A percentile compares a stretch with the other conserved stretches of the same genome.
Evolutionary conservation across 2,797 vertebrate species (phyloP).

Genomic region (Hypotaenidia philippensis): DNA sequence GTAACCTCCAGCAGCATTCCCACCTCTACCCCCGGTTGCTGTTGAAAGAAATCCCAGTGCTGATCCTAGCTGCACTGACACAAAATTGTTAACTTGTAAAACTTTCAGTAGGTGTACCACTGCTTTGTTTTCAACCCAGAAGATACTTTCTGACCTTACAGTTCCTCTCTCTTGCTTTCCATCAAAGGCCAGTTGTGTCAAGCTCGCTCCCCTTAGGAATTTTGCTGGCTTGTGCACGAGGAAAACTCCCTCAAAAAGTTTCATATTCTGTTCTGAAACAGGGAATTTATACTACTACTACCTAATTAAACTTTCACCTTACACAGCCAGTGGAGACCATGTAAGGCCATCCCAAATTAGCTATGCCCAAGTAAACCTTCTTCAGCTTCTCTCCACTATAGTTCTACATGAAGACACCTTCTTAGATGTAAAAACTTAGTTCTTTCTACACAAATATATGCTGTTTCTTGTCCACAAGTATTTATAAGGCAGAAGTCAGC

Average conservation of each 20-base stretch:
- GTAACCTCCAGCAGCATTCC: slow-evolving; percentile 17
- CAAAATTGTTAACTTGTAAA: background rate
- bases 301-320: background rate
- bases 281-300: background rate
- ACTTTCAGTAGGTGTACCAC: background rate
- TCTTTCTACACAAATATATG: background rate
- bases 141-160: background rate
- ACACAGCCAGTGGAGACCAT: background rate
- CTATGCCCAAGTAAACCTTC: background rate
- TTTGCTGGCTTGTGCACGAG: background rate
- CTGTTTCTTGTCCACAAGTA: background rate
- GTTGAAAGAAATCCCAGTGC: background rate
- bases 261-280: background rate
- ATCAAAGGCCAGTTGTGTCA: background rate
- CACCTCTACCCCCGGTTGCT: background rate
- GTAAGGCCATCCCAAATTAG: background rate
- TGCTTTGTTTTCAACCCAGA: background rate
- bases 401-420: background rate
- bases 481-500: background rate
- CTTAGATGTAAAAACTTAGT: background rate
- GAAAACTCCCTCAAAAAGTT: background rate
- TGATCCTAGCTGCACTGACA: background rate
- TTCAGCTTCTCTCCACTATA: background rate
- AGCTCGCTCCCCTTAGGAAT: background rate
- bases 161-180: background rate